A percentile compares a stretch with the other conserved stretches of the same genome.
Conservation (phyloP, 2,113 vertebrate species). For the Poecilia latipinna region DNA sequence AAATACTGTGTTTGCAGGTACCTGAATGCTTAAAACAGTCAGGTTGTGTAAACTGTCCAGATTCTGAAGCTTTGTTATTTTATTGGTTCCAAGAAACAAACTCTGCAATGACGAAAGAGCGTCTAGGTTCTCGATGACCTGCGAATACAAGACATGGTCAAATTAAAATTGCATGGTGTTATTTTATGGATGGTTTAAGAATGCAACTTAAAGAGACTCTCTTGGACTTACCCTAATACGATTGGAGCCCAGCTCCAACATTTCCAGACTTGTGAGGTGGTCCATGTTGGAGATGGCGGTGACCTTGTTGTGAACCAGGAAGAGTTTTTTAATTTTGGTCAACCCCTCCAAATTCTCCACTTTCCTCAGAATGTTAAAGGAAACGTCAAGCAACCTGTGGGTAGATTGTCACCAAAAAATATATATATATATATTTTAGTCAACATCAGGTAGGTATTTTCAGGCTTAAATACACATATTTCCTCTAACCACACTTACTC, state of each 20-base stretch:
- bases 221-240: constrained; percentile 89
- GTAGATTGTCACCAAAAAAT: neutral
- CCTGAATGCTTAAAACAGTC: constrained; percentile 97
- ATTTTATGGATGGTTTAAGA: neutral
- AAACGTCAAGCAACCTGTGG: constrained; percentile 91
- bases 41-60: constrained; percentile 90
- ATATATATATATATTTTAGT: neutral
- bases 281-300: constrained; percentile 88
- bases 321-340: constrained; percentile 90
- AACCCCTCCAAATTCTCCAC: constrained; percentile 91
- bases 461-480: neutral
- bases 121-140: constrained; percentile 96
- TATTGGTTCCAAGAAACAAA: constrained; percentile 97
- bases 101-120: constrained; percentile 86
- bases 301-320: constrained; percentile 98
- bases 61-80: constrained; percentile 97
- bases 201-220: neutral
- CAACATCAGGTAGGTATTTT: neutral
- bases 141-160: constrained; percentile 27
- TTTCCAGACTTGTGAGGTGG: constrained; percentile 85
- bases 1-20: constrained; percentile 56
- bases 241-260: constrained; percentile 97
- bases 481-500: constrained; percentile 85
- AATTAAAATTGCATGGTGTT: neutral
- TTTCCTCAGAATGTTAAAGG: constrained; percentile 93